Evolutionary conservation across 2,797 vertebrate genomes (phyloP).

Genomic region (Denticeps clupeoides): DNA sequence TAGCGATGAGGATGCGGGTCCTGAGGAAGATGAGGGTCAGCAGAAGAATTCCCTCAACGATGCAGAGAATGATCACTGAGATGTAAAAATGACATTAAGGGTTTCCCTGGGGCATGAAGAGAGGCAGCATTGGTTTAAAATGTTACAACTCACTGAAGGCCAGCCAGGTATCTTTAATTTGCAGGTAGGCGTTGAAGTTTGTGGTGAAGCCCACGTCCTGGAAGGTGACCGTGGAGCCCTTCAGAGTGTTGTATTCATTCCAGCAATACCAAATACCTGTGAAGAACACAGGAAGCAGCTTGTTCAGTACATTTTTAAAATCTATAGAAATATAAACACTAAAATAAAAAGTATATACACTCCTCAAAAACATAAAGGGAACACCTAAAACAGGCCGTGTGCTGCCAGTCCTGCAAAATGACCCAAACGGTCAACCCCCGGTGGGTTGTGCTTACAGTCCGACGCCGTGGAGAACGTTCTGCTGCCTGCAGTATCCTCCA

Average conservation of each 20-base stretch:
- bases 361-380: too few species aligned
- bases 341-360: too few species aligned
- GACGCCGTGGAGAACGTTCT: too few species aligned
- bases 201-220: constrained; percentile 63
- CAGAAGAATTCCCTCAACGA: constrained; percentile 65
- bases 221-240: constrained; percentile 39
- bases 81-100: constrained; percentile 12
- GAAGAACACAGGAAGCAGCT: too few species aligned
- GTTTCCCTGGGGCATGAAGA: constrained; percentile 28
- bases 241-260: constrained; percentile 61
- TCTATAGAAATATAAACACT: too few species aligned
- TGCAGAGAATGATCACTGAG: constrained; percentile 70
- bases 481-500: too few species aligned
- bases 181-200: constrained; percentile 60
- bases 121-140: not conserved
- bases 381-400: too few species aligned
- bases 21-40: constrained; percentile 72
- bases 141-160: constrained; percentile 63
- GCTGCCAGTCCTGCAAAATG: too few species aligned
- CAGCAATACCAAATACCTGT: constrained; percentile 80
- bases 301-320: too few species aligned
- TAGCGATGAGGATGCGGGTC: constrained; percentile 72
- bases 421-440: too few species aligned
- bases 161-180: constrained; percentile 80
- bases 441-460: too few species aligned